These are phyloP conservation scores for Drosophila histrio DNA, from an alignment of 2,888 invertebrate genomes.

Conservation along the genomic window DNA sequence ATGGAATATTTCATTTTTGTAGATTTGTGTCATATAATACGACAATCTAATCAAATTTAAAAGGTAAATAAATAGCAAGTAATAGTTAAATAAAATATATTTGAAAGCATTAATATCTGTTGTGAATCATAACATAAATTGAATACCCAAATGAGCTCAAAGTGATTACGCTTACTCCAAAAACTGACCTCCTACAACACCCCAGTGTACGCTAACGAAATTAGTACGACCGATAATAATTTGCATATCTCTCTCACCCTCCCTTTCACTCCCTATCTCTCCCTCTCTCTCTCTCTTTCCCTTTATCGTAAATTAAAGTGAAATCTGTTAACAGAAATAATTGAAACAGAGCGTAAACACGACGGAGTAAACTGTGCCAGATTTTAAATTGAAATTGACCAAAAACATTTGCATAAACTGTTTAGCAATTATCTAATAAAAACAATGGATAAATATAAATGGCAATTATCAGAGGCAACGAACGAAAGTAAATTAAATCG, in stretches of 20 bases:
- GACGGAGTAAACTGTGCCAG: constrained; percentile 3
- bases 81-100: background rate
- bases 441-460: constrained; percentile 40
- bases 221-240: background rate
- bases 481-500: constrained; percentile 39
- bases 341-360: constrained; percentile 54
- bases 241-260: background rate
- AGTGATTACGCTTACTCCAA: background rate
- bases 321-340: constrained; percentile 27
- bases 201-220: background rate
- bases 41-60: no score
- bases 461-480: constrained; percentile 16
- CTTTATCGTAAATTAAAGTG: constrained; percentile 29
- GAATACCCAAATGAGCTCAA: background rate
- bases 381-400: constrained; percentile 4
- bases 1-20: no score
- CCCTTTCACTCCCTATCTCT: background rate
- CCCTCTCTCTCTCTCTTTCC: background rate
- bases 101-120: no score
- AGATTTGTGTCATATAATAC: no score
- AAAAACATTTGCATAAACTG: constrained; percentile 12
- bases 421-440: constrained; percentile 43
- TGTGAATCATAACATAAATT: no score
- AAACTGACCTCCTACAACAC: constrained; percentile 8
- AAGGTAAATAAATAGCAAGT: background rate